Conservation (phyloP, 2,797 vertebrate genomes). For the Etheostoma perlongum region DNA sequence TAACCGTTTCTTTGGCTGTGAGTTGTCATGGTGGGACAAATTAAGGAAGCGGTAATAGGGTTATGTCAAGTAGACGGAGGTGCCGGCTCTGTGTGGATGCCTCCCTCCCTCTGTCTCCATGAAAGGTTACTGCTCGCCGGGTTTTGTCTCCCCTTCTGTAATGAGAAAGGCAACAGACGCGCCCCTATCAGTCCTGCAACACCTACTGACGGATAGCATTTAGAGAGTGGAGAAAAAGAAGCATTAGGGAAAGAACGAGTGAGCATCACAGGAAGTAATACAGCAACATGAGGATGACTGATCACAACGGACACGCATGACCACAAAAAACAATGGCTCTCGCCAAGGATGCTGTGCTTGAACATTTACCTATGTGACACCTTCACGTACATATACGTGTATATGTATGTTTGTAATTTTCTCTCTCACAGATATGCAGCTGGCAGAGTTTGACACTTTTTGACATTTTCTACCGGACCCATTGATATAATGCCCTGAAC, state of each 20-base stretch:
- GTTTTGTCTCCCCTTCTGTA: slow-evolving; percentile 70
- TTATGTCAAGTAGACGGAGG: slow-evolving; percentile 82
- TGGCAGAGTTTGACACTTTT: slow-evolving; percentile 63
- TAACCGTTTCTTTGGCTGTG: slow-evolving; percentile 76
- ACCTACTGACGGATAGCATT: slow-evolving; percentile 77
- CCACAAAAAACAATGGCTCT: slow-evolving; percentile 60
- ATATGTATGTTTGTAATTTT: slow-evolving; percentile 62
- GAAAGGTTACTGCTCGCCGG: slow-evolving; percentile 74
- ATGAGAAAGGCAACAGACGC: slow-evolving; percentile 79
- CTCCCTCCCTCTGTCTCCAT: slow-evolving; percentile 77
- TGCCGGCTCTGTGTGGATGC: slow-evolving; percentile 74
- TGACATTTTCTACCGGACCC: slow-evolving; percentile 55
- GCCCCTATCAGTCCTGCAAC: slow-evolving; percentile 73
- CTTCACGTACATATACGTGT: slow-evolving; percentile 19
- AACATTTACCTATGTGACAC: slow-evolving; percentile 59
- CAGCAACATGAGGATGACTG: slow-evolving; percentile 71
- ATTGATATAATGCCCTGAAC: slow-evolving; percentile 57
- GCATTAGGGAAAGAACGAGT: slow-evolving; percentile 72
- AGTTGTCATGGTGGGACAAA: slow-evolving; percentile 78
- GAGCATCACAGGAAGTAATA: slow-evolving; percentile 73
- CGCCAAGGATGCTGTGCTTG: slow-evolving; percentile 28
- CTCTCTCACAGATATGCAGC: slow-evolving; percentile 29
- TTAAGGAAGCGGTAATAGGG: slow-evolving; percentile 81
- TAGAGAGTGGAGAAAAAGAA: slow-evolving; percentile 67
- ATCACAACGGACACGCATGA: slow-evolving; percentile 62